Percentiles rank a stretch among this genome's conserved stretches.
Evolutionary conservation across 2,888 invertebrate species (phyloP).

Genomic region (Drosophila atroscutellata): DNA sequence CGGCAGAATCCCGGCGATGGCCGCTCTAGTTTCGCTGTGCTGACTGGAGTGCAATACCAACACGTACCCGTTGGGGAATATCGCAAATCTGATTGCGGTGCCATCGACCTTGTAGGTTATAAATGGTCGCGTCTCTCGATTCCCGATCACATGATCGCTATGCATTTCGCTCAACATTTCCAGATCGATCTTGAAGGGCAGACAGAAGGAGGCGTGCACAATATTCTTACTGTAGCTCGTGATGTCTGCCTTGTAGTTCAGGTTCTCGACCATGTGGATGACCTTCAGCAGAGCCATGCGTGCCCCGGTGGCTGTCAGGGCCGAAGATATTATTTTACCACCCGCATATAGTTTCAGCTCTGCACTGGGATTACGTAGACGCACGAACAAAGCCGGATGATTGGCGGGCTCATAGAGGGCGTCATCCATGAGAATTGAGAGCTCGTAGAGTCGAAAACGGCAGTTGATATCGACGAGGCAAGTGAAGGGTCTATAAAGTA

Average conservation of each 20-base stretch:
- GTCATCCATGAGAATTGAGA: constrained; percentile 54
- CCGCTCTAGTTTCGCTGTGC: constrained; percentile 54
- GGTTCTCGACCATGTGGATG: constrained; percentile 45
- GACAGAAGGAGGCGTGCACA: constrained; percentile 59
- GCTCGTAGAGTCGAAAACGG: constrained; percentile 49
- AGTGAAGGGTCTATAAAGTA: constrained; percentile 63
- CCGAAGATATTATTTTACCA: constrained; percentile 46
- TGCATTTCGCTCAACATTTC: constrained; percentile 38
- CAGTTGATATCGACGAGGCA: constrained; percentile 54
- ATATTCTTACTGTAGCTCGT: constrained; percentile 44
- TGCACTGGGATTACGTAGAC: constrained; percentile 49
- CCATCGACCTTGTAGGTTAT: constrained; percentile 52
- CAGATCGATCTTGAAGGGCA: constrained; percentile 64
- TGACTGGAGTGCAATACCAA: constrained; percentile 51
- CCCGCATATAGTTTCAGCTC: constrained; percentile 41
- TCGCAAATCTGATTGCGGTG: constrained; percentile 46
- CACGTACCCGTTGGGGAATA: constrained; percentile 63
- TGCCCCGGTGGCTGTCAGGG: constrained; percentile 47
- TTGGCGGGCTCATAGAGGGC: constrained; percentile 53
- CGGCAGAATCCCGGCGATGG: constrained; percentile 55
- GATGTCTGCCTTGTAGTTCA: constrained; percentile 56
- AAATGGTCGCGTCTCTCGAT: constrained; percentile 49
- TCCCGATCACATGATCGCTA: constrained; percentile 24
- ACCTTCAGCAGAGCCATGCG: constrained; percentile 40
- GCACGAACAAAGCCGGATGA: constrained; percentile 51